These are phyloP conservation scores for Jacana jacana DNA, from an alignment of 2,113 vertebrate genomes.

Conservation along the genomic window DNA sequence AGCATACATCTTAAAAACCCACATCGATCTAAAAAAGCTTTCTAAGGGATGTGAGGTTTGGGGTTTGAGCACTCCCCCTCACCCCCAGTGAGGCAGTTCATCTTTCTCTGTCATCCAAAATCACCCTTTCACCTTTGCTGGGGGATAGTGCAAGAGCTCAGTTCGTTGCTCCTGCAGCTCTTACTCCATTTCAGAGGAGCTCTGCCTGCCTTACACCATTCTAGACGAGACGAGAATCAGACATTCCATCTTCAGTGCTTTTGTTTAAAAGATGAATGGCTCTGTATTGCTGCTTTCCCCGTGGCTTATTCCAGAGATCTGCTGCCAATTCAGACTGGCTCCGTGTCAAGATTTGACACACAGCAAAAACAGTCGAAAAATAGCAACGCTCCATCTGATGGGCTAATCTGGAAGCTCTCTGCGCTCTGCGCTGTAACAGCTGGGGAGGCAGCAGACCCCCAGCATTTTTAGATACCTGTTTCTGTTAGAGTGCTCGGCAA, in stretches of 20 bases:
- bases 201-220: neutral
- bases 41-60: neutral
- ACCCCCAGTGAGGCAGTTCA: neutral
- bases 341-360: slow-evolving; percentile 6
- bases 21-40: neutral
- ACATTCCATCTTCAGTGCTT: slow-evolving; percentile 20
- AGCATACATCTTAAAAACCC: neutral
- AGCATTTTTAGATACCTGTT: neutral
- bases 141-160: neutral
- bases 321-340: slow-evolving; percentile 49
- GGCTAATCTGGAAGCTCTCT: neutral
- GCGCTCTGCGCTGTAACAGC: neutral
- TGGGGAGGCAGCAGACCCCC: neutral
- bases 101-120: neutral
- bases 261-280: slow-evolving; percentile 55
- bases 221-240: neutral
- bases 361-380: slow-evolving; percentile 29
- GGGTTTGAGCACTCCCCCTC: neutral
- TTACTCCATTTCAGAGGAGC: neutral
- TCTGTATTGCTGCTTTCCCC: slow-evolving; percentile 40
- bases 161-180: neutral
- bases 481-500: neutral
- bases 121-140: neutral
- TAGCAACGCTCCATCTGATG: neutral
- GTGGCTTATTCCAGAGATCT: neutral